Base-by-base conservation (phyloP, 2,888 invertebrate species). In the Mesodorylaimus sp. region DNA sequence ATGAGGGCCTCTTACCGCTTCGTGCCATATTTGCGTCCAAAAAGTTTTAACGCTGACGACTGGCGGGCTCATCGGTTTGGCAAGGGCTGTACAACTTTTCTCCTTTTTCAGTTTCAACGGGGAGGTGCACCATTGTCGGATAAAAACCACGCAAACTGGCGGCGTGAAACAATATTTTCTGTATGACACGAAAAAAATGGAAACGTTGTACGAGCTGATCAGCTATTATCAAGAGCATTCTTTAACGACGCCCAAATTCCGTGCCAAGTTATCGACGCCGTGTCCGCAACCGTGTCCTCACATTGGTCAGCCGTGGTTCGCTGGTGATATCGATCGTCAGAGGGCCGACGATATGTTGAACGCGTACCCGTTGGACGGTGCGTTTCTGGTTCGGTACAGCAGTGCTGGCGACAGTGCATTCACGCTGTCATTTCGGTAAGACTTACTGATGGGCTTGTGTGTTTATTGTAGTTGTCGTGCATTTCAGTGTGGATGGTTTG, bases 381-480 rank as follows among this genome's bases (percentile, higher is more conserved):
- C 93, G 1, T 97, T 89, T 70, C 73, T 97, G 32, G 87, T 97
- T 5, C 73, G 97, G 49, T 83, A 84, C 2, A 87, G 85, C 64
- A 86, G 86, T 59, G 81, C 83, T 58, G 88, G 88, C 56, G 71
- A 73, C 0, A 79, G 80, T 58, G 81, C 81, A 1, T 91, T 82
- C 68, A 87, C 88, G n/a, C 85, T 95, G 59, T 91, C 89, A 52
- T 89, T 93, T 68, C 80, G 86, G 79, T 83, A 66, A 50, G 54
- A 26, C 7, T 39, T 39, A 7, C 41, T 39, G 16, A 32, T 32
- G 16, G 10, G 32, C 16, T 13, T 10, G 25, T 16, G n/a, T 19
- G 13, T 24, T 13, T 13, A n/a, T 45, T 47, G 16, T 47, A 37
- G 32, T 47, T 47, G 7, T 16, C 24, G 7, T 43, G n/a, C n/a